These are phyloP conservation scores for Ptyas mucosa DNA, from an alignment of 2,113 vertebrate species.

Conservation along the genomic window DNA sequence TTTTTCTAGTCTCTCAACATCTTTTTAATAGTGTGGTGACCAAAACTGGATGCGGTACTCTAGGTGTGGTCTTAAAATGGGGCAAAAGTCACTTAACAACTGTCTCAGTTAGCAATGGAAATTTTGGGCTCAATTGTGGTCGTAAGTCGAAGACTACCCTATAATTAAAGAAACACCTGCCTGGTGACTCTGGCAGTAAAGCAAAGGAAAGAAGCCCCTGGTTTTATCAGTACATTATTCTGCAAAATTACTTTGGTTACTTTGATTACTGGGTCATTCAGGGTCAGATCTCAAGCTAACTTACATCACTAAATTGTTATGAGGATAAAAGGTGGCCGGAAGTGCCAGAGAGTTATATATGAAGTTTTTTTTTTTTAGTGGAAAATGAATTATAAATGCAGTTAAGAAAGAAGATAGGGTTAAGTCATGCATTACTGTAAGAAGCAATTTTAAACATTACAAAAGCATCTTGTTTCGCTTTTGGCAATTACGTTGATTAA, in stretches of 20 bases:
- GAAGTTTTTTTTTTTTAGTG: not conserved
- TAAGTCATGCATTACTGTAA: not conserved
- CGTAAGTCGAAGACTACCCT: too few relatives aligned
- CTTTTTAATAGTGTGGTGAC: too few relatives aligned
- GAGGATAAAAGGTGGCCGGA: not conserved
- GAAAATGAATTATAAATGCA: not conserved
- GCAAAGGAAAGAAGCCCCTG: not conserved
- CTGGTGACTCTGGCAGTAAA: not conserved
- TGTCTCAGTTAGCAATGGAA: too few relatives aligned
- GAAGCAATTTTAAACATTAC: not conserved
- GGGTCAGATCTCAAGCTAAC: not conserved
- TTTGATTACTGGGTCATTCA: not conserved
- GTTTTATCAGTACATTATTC: not conserved
- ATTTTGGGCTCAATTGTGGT: too few relatives aligned
- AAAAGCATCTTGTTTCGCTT: not conserved
- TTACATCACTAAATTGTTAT: not conserved
- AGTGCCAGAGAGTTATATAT: not conserved
- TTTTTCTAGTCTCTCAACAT: too few relatives aligned
- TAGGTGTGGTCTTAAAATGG: too few relatives aligned
- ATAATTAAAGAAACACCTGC: too few relatives aligned
- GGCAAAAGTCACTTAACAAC: too few relatives aligned
- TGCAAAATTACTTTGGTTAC: not conserved
- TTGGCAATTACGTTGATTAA: not conserved
- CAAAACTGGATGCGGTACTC: too few relatives aligned
- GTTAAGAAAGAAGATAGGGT: not conserved